A percentile compares a stretch with the other conserved stretches of the same genome.
These are phyloP conservation scores for Hylia prasina DNA, from an alignment of 2,113 vertebrate genomes.

Conservation along the genomic window DNA sequence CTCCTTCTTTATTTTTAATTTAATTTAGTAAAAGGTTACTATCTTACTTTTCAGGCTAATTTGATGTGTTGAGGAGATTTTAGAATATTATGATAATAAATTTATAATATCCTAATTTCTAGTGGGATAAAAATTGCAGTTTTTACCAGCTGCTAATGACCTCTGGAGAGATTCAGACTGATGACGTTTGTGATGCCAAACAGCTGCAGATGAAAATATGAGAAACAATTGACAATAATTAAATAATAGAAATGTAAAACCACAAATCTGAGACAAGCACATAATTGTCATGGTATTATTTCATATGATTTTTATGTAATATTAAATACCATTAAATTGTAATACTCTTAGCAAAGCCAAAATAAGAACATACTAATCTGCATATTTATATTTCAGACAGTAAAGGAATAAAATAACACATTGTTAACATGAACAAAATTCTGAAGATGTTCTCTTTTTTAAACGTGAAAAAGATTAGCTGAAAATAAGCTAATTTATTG, in stretches of 20 bases:
- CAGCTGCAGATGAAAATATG: constrained; percentile 14
- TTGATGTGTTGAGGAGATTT: background rate
- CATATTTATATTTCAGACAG: background rate
- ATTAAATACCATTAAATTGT: background rate
- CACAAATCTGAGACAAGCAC: constrained; percentile 38
- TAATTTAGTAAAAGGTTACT: background rate
- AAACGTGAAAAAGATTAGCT: background rate
- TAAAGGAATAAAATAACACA: background rate
- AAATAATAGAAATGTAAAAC: constrained; percentile 12
- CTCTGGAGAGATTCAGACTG: background rate
- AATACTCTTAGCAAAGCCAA: background rate
- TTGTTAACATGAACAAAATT: background rate
- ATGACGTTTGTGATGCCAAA: constrained; percentile 41
- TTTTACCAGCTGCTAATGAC: constrained; percentile 7
- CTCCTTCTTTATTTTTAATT: background rate
- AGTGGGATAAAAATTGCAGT: background rate
- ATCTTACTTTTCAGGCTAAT: background rate
- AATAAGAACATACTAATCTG: background rate
- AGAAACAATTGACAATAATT: background rate
- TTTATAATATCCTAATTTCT: constrained; percentile 15
- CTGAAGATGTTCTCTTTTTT: background rate
- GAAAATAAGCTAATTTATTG: background rate
- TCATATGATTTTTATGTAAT: constrained; percentile 12
- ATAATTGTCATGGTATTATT: background rate
- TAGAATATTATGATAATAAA: constrained; percentile 21